phyloP scores from a whole-genome alignment of 2,888 invertebrate species.

The Bibio marci region DNA sequence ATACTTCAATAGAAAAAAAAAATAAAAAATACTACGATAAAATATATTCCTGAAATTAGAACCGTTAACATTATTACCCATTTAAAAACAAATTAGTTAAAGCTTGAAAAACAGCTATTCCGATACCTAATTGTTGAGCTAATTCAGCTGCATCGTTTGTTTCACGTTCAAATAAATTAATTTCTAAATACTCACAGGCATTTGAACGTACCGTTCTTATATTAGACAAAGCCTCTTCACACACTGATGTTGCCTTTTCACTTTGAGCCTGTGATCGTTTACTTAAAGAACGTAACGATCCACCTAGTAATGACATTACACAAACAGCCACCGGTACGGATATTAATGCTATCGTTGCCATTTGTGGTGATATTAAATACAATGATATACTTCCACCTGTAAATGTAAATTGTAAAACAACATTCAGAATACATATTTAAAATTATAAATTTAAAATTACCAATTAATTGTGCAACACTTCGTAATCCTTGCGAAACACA shows the following conservation, averaged over 20 bases:
- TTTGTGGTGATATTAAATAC: conserved; percentile 73
- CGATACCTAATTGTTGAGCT: conserved; percentile 62
- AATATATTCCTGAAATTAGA: too few species aligned
- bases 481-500: conserved; percentile 83
- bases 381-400: conserved; percentile 31
- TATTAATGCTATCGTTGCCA: conserved; percentile 70
- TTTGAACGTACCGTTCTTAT: conserved; percentile 88
- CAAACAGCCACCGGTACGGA: conserved; percentile 72
- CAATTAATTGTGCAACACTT: conserved; percentile 64
- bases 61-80: too few species aligned
- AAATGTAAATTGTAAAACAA: background rate
- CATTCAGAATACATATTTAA: background rate
- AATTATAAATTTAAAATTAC: background rate
- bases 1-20: conserved; percentile 34
- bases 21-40: too few species aligned
- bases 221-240: conserved; percentile 86
- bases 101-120: conserved; percentile 84
- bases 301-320: conserved; percentile 70
- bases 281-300: conserved; percentile 57
- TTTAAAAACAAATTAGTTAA: conserved; percentile 73
- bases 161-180: conserved; percentile 51
- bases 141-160: conserved; percentile 52
- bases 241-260: conserved; percentile 72
- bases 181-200: conserved; percentile 79
- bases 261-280: conserved; percentile 64